Percentiles rank a stretch among this genome's conserved stretches.
These are phyloP conservation scores for Pogonognathellus flavescens DNA, from an alignment of 1,140 invertebrate species.

Conservation along the genomic window DNA sequence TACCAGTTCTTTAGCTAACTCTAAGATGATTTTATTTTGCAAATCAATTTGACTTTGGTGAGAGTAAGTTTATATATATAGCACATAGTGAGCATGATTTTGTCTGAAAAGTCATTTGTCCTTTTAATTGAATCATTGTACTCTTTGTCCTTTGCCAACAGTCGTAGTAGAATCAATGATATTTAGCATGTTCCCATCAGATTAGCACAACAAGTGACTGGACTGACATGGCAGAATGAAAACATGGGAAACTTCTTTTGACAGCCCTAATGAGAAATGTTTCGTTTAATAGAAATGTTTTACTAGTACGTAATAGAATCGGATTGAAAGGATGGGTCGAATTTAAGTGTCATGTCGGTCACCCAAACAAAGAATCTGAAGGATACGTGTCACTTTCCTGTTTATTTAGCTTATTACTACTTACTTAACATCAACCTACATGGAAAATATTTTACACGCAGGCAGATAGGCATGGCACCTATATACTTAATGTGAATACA, in stretches of 20 bases:
- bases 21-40: not conserved
- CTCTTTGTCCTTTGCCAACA: not conserved
- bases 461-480: not conserved
- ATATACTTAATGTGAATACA: not conserved
- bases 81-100: constrained; percentile 14
- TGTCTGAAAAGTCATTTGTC: constrained; percentile 27
- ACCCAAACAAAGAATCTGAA: constrained; percentile 44
- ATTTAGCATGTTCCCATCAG: not conserved
- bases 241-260: constrained; percentile 25
- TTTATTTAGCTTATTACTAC: too few relatives aligned
- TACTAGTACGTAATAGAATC: not conserved
- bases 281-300: constrained; percentile 18
- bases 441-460: not conserved
- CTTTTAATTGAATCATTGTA: constrained; percentile 50
- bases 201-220: not conserved
- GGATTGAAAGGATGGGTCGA: constrained; percentile 40
- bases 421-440: too few relatives aligned
- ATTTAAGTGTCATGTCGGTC: constrained; percentile 1
- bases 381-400: constrained; percentile 10
- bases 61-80: not conserved
- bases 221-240: constrained; percentile 6
- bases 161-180: not conserved
- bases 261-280: constrained; percentile 10
- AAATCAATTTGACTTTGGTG: constrained; percentile 8
- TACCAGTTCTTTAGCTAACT: not conserved